Percentiles rank a stretch among this genome's conserved stretches.
Evolutionary conservation across 2,888 invertebrate genomes (phyloP).

Genomic region (Alloscopus bannaensis): DNA sequence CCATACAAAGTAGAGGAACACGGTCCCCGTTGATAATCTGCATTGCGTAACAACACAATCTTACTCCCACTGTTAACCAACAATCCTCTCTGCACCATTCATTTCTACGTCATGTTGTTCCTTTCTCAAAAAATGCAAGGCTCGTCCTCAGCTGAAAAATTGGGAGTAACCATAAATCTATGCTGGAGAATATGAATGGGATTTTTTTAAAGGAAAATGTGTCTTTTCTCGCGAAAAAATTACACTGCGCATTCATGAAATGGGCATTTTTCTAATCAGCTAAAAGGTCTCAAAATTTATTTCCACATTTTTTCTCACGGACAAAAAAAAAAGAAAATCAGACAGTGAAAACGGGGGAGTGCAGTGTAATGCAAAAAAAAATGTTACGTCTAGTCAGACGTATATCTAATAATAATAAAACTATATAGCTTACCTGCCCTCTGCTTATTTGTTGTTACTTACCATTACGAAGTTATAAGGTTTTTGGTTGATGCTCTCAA

Average conservation of each 20-base stretch:
- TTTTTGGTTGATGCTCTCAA: too few relatives aligned
- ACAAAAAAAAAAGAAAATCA: background rate
- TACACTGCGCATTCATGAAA: conserved; percentile 16
- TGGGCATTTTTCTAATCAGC: conserved; percentile 48
- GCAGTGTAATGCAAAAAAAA: background rate
- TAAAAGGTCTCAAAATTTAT: conserved; percentile 46
- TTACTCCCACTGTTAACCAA: too few relatives aligned
- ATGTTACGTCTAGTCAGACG: too few relatives aligned
- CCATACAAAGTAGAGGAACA: background rate
- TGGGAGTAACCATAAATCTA: conserved; percentile 27
- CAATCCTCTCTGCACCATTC: too few relatives aligned
- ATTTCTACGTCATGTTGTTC: too few relatives aligned
- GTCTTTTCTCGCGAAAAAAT: conserved; percentile 15
- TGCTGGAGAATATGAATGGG: conserved; percentile 5
- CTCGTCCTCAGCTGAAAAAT: too few relatives aligned
- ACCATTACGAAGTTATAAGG: conserved; percentile 2
- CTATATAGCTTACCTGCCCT: background rate
- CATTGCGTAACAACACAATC: conserved; percentile 16
- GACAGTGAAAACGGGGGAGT: conserved; percentile 1
- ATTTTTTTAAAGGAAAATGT: background rate
- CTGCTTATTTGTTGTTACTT: background rate
- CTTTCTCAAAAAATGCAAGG: too few relatives aligned
- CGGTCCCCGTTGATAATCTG: background rate
- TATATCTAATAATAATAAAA: conserved; percentile 14
- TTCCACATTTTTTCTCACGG: background rate